Evolutionary conservation across 1,140 invertebrate genomes (phyloP), one percentile per base, ranked within the genome.

Genomic region (Zaprionus ghesquierei): DNA sequence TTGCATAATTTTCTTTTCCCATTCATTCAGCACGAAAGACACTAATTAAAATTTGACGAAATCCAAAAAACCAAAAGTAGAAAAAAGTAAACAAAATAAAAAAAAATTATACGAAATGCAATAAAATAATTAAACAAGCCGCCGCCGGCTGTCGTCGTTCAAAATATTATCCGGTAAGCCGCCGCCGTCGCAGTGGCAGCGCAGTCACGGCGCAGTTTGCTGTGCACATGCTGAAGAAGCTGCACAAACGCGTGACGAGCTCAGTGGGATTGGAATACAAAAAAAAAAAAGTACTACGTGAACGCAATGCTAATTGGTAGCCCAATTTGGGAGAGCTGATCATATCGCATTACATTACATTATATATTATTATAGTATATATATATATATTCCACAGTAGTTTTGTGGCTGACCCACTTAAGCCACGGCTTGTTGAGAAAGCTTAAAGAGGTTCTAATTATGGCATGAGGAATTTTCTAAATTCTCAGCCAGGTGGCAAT

Each of bases 41-140:
- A 89, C 81, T 87, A 78, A 89, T 84, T 89, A 89, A 89, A 80
- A 54, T 72, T 82, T 87, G 82, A 81, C 81, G 84, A 89, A 87
- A 87, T 84, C 20, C 55, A 15, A 33, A 27, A 69, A 29, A 41
- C 23, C 61, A 18, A 60, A 68, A 35, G 41, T 31, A 63, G 31
- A 33, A 25, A 31, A 55, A 71, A 59, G 49, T 8, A 27, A 64
- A 50, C 41, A 49, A 41, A 55, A 18, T 18, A 41, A 64, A 72
- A 15, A 55, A 35, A 27, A 59, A 33, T 8, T 10, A 64, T 53
- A 27, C 73, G 74, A 89, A n/a, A 79, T 89, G 76, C 75, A 79
- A 87, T 89, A 89, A 87, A 89, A 89, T 84, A 87, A 87, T 89
- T 82, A 70, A 72, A 87, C 51, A 56, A 49, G 55, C 72, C 71